phyloP scores from a whole-genome alignment of 2,113 vertebrate genomes.

The Tachysurus vachellii region DNA sequence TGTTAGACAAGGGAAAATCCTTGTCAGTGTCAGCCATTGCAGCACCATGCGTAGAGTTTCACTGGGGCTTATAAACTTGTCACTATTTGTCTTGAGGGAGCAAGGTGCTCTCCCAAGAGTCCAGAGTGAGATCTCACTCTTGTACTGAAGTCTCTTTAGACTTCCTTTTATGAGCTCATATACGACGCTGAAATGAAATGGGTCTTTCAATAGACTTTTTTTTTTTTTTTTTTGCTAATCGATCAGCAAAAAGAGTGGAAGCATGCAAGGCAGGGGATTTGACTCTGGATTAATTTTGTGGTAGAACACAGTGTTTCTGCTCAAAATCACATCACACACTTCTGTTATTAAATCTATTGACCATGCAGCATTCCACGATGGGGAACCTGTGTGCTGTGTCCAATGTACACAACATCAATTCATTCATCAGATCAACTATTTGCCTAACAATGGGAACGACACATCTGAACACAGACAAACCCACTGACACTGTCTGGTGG shows the following conservation, averaged over 20 bases:
- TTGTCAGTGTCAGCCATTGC: neutral
- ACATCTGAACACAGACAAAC: too few relatives aligned
- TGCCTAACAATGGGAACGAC: too few relatives aligned
- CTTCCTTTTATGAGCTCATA: neutral
- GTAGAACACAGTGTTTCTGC: neutral
- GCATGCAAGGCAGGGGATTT: too few relatives aligned
- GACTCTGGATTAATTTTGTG: neutral
- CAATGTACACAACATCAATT: too few relatives aligned
- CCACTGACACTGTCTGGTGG: too few relatives aligned
- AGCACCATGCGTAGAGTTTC: neutral
- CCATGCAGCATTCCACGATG: too few relatives aligned
- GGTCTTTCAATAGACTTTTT: neutral
- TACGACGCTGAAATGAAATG: neutral
- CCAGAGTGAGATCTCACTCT: neutral
- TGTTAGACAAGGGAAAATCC: neutral
- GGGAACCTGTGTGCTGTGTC: too few relatives aligned
- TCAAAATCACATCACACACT: too few relatives aligned
- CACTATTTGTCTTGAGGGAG: neutral
- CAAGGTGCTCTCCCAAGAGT: neutral
- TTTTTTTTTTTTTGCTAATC: neutral
- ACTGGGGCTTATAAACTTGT: neutral
- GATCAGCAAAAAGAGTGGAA: neutral
- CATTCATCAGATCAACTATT: too few relatives aligned
- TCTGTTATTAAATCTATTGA: too few relatives aligned
- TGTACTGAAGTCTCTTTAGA: slow-evolving; percentile 8